Percentiles rank a stretch among this genome's conserved stretches.
Evolutionary conservation across 2,113 vertebrate species (phyloP).

Genomic region (Microcebus tavaratra): DNA sequence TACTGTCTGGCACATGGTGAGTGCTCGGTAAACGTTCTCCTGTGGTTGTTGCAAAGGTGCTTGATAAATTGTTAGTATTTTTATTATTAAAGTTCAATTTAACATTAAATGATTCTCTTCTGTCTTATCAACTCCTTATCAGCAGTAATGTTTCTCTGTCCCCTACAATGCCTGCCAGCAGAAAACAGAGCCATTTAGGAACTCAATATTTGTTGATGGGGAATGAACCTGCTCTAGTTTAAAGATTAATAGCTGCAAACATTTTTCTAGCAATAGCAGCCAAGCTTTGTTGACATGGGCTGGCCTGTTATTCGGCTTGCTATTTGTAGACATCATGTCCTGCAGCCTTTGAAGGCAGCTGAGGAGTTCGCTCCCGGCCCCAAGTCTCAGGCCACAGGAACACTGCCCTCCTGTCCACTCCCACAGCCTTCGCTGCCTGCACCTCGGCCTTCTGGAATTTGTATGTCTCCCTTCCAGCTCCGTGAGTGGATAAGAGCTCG

Average conservation of each 20-base stretch:
- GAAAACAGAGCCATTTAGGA: neutral
- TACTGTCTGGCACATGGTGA: neutral
- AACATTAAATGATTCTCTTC: neutral
- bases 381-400: neutral
- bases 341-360: accelerated
- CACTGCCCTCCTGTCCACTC: neutral
- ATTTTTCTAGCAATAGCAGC: neutral
- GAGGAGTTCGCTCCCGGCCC: neutral
- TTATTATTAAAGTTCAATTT: neutral
- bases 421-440: neutral
- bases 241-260: neutral
- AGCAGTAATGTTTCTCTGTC: neutral
- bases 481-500: neutral
- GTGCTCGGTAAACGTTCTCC: neutral
- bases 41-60: neutral
- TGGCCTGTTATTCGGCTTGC: accelerated
- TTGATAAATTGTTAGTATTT: neutral
- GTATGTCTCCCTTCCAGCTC: neutral
- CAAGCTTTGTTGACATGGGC: neutral
- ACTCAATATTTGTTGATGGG: neutral
- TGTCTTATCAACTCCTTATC: neutral
- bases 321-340: neutral
- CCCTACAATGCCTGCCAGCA: neutral
- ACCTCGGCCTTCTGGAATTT: neutral
- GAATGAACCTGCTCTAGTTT: neutral